Conservation (phyloP, 2,113 vertebrate genomes). For the Phrynocephalus versicolor region DNA sequence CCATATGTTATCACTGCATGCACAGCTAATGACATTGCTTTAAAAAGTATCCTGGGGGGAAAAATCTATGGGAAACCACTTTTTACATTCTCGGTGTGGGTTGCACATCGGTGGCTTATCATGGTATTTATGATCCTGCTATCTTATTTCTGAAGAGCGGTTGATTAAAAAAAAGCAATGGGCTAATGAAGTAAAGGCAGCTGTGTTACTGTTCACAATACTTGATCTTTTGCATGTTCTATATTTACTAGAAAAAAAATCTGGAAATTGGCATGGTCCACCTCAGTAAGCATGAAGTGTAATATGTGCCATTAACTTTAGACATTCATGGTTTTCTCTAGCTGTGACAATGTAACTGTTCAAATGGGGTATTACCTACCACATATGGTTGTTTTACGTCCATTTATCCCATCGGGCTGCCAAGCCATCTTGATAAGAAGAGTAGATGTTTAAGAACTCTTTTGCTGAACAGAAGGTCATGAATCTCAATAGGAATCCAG, state of each 20-base stretch:
- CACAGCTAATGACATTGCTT: too few relatives aligned
- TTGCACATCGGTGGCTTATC: background rate
- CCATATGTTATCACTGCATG: too few relatives aligned
- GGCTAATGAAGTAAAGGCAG: slow-evolving; percentile 12
- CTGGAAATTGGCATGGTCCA: slow-evolving; percentile 32
- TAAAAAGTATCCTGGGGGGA: too few relatives aligned
- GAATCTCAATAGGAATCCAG: slow-evolving; percentile 19
- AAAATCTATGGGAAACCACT: background rate
- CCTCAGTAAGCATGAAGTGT: slow-evolving; percentile 26
- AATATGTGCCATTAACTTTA: slow-evolving; percentile 22
- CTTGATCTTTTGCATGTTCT: slow-evolving; percentile 27
- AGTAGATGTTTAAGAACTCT: background rate
- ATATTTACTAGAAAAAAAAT: slow-evolving; percentile 32
- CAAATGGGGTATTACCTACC: slow-evolving; percentile 47
- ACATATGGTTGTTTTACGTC: slow-evolving; percentile 36
- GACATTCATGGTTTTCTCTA: slow-evolving; percentile 38
- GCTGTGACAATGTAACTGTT: slow-evolving; percentile 25
- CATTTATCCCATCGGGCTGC: background rate
- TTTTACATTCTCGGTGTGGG: background rate
- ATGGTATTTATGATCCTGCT: background rate
- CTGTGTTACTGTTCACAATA: background rate
- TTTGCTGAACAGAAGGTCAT: slow-evolving; percentile 33
- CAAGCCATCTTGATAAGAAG: slow-evolving; percentile 15
- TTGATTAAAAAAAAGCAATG: background rate
- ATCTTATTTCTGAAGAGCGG: background rate